Base-by-base conservation (phyloP, 2,113 vertebrate species). In the Anguilla rostrata region DNA sequence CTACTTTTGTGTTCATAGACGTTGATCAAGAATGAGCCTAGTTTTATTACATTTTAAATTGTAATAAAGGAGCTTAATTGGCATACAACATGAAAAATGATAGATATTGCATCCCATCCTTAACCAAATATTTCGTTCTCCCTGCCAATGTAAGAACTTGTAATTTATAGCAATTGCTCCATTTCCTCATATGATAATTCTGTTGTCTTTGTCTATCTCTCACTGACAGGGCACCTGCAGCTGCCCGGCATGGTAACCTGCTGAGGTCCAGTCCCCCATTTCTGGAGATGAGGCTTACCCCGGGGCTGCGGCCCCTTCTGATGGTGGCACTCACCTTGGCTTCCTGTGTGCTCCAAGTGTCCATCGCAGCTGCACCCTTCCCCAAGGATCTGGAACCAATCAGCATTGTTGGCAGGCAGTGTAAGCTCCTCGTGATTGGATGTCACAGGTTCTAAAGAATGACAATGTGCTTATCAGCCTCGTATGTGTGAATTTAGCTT, bases 371-470 rank as follows among this genome's bases (percentile, higher is more conserved):
- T 79, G 87, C 90, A 4, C 94, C 95, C 82, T 96, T 96, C 88
- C 95, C 95, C 85, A 95, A 95, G 83, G 95, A 96, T 92, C 91
- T 95, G 90, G 95, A 96, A 84, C 94, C 95, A 39, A 93, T 96
- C 94, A 93, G 93, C 91, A 63, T 89, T 0, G 92, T 95, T 84
- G 94, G 93, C 86, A 92, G 91, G 89, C 94, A 95, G 57, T 63
- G 95, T 96, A 82, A 95, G 95, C 92, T 85, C n/a, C 26, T 18
- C 26, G 71, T 75, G 2, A 26, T 29, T 0, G 78, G 39, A 71
- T 71, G 79, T 29, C 43, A 11, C 75, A 39, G 78, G 78, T 86
- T 81, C 53, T 81, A 49, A 29, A 60, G 75, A 15, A 79, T 39
- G 39, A n/a, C 29, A 7, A 12, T 66, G 7, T 12, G 26, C 4